Conservation (phyloP, 2,888 invertebrate genomes). For the Macropis europaea region DNA sequence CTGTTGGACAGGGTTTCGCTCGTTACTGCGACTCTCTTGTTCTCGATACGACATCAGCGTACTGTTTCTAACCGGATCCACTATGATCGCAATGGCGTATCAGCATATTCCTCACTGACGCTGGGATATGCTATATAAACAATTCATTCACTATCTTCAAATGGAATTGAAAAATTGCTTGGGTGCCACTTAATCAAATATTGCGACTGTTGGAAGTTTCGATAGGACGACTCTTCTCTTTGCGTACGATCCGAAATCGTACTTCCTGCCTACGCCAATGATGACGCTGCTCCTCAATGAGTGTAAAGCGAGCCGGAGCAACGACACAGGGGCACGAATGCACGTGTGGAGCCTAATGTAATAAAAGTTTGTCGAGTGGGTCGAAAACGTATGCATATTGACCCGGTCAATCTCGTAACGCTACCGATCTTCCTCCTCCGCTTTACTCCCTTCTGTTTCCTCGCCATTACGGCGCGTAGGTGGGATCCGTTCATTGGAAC, state of each 20-base stretch:
- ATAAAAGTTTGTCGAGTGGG: constrained; percentile 77
- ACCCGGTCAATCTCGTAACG: constrained; percentile 74
- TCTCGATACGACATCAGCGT: constrained; percentile 57
- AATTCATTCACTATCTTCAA: no score
- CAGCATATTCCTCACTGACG: background rate
- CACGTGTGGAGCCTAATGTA: constrained; percentile 71
- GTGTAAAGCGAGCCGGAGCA: constrained; percentile 61
- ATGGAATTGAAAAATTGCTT: no score
- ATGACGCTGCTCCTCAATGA: constrained; percentile 59
- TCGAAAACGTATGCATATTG: constrained; percentile 77
- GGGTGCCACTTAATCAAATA: no score
- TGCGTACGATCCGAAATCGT: no score
- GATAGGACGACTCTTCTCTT: no score
- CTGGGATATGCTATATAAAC: background rate
- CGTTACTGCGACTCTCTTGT: constrained; percentile 36
- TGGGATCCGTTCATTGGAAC: constrained; percentile 62
- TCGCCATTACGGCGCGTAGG: constrained; percentile 59
- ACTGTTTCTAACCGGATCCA: constrained; percentile 62
- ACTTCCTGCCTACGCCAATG: constrained; percentile 69
- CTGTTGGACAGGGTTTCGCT: constrained; percentile 31
- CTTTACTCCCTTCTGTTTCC: constrained; percentile 22
- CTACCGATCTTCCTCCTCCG: constrained; percentile 69
- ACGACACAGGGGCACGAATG: constrained; percentile 61
- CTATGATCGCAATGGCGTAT: constrained; percentile 34
- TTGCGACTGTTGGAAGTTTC: no score